Conservation (phyloP, 2,888 invertebrate species). For the Drosophila fungiperda region DNA sequence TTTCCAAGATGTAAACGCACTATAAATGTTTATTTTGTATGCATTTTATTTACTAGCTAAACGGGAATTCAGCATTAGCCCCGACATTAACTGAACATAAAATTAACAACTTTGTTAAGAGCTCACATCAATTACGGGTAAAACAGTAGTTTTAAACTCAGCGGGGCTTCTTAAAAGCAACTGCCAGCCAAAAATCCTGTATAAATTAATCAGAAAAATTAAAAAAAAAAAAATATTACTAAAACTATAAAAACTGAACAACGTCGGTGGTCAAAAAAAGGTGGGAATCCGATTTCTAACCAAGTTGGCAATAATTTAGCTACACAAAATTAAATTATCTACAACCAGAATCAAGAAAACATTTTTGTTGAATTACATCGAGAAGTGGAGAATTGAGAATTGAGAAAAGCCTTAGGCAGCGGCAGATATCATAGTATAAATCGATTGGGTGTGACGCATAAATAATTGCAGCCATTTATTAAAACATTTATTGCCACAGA, state of each 20-base stretch:
- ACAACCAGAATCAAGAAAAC: conserved; percentile 58
- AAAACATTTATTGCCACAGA: conserved; percentile 52
- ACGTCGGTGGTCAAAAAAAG: conserved; percentile 45
- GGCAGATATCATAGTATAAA: conserved; percentile 39
- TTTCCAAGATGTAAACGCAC: not conserved
- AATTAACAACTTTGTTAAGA: conserved; percentile 11
- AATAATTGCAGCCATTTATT: conserved; percentile 77
- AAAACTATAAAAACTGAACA: conserved; percentile 29
- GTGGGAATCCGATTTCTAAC: conserved; percentile 13
- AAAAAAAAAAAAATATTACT: conserved; percentile 36
- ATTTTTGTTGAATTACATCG: conserved; percentile 40
- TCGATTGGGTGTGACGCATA: conserved; percentile 79
- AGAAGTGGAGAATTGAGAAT: conserved; percentile 10
- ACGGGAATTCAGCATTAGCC: not conserved
- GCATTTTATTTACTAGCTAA: not conserved
- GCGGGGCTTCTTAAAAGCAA: conserved; percentile 30
- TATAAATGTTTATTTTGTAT: not conserved
- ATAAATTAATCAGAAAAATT: conserved; percentile 19
- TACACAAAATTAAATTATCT: conserved; percentile 56
- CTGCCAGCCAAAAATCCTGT: not conserved
- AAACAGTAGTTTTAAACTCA: conserved; percentile 48
- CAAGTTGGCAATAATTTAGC: conserved; percentile 46
- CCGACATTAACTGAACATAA: not conserved
- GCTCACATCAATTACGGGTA: conserved; percentile 2
- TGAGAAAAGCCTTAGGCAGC: conserved; percentile 34